A percentile compares a stretch with the other conserved stretches of the same genome.
phyloP scores from a whole-genome alignment of 2,113 vertebrate species.

The Antennarius striatus region DNA sequence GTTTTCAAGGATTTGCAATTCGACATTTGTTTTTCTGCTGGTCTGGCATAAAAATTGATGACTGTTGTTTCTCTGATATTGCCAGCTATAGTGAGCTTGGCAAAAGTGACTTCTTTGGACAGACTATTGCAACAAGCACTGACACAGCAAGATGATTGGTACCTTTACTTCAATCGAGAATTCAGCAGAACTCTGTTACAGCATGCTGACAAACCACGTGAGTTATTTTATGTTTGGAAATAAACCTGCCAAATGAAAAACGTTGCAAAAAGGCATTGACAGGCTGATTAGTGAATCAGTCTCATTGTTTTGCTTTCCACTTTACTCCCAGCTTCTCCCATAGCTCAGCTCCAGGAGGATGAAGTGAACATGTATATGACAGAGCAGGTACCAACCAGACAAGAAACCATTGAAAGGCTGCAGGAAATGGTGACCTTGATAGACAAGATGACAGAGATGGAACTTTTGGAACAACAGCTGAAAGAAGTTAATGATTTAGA shows the following conservation, averaged over 20 bases:
- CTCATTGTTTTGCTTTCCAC: constrained; percentile 11
- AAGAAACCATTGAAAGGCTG: constrained; percentile 42
- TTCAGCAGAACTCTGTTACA: constrained; percentile 10
- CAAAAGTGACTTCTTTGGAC: constrained; percentile 43
- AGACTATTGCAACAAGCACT: constrained; percentile 32
- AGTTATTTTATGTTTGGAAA: constrained; percentile 43
- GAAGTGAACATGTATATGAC: constrained; percentile 5
- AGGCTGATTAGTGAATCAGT: not conserved
- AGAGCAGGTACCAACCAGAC: constrained; percentile 24
- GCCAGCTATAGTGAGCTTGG: constrained; percentile 52
- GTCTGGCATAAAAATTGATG: constrained; percentile 7
- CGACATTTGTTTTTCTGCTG: constrained; percentile 18
- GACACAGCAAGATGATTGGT: constrained; percentile 67
- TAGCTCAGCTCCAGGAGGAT: constrained; percentile 26
- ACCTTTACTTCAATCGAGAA: constrained; percentile 55
- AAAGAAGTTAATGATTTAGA: constrained; percentile 68
- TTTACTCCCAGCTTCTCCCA: constrained; percentile 29
- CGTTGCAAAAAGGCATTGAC: not conserved
- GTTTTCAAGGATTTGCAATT: not conserved
- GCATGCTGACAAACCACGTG: constrained; percentile 45
- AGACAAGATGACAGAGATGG: constrained; percentile 47
- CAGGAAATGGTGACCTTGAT: constrained; percentile 34
- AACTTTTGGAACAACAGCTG: constrained; percentile 53
- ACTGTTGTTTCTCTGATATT: constrained; percentile 31
- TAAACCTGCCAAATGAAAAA: not conserved